These are phyloP conservation scores for Orchestes rusci DNA, from an alignment of 2,888 invertebrate genomes.

Conservation along the genomic window DNA sequence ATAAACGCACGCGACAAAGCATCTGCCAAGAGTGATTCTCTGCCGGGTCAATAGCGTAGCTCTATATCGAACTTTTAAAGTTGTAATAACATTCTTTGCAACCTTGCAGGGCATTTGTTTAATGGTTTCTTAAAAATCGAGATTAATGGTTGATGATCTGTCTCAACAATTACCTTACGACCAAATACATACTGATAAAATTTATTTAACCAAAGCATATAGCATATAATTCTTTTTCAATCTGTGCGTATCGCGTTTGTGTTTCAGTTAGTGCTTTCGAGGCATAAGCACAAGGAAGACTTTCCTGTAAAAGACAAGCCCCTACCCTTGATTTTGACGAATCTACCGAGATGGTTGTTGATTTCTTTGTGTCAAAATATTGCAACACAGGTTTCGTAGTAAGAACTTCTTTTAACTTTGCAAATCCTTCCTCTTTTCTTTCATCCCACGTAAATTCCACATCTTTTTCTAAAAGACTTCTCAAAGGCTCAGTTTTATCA, in stretches of 20 bases:
- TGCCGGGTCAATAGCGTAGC: slow-evolving; percentile 22
- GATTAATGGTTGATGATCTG: slow-evolving; percentile 34
- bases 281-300: slow-evolving; percentile 28
- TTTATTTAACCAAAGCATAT: slow-evolving; percentile 28
- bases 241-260: slow-evolving; percentile 31
- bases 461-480: slow-evolving; percentile 21
- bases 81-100: slow-evolving; percentile 25
- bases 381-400: neutral
- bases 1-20: slow-evolving; percentile 8
- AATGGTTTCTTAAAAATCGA: slow-evolving; percentile 28
- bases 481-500: no score
- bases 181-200: no score
- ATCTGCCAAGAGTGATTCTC: slow-evolving; percentile 19
- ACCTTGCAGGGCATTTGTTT: slow-evolving; percentile 24
- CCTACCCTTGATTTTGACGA: slow-evolving; percentile 26
- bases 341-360: neutral
- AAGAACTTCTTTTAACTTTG: neutral
- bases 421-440: slow-evolving; percentile 1
- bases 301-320: slow-evolving; percentile 29
- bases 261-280: slow-evolving; percentile 29
- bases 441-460: slow-evolving; percentile 17
- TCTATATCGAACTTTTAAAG: slow-evolving; percentile 21
- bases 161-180: slow-evolving; percentile 27
- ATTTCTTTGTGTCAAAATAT: slow-evolving; percentile 2
- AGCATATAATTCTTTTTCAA: slow-evolving; percentile 31